Percentiles rank a stretch among this genome's conserved stretches.
These are phyloP conservation scores for Microcebus griseorufus DNA, from an alignment of 2,113 vertebrate genomes.

Conservation along the genomic window DNA sequence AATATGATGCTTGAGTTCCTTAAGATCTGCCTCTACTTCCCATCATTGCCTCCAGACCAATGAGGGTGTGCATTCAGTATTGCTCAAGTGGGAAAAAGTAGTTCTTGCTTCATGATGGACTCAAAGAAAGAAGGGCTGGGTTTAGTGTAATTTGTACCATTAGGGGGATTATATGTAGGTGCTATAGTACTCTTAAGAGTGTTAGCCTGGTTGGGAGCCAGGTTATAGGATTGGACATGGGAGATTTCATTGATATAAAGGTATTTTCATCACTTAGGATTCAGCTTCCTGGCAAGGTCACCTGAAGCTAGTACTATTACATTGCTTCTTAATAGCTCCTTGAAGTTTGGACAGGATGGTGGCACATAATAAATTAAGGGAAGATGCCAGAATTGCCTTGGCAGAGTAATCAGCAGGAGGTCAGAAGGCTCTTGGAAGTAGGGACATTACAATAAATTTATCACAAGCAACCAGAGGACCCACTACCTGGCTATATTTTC, in stretches of 20 bases:
- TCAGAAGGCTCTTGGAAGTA: background rate
- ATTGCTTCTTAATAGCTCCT: background rate
- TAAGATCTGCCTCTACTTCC: background rate
- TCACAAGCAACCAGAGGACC: background rate
- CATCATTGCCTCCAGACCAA: background rate
- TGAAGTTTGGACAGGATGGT: background rate
- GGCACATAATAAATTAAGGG: background rate
- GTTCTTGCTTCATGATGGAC: background rate
- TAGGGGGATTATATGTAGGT: background rate
- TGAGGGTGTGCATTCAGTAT: background rate
- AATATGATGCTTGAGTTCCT: background rate
- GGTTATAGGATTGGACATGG: background rate
- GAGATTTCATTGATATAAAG: background rate
- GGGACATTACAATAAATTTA: background rate
- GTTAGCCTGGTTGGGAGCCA: background rate
- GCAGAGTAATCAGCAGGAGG: background rate
- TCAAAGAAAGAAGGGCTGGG: background rate
- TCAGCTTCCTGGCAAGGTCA: background rate
- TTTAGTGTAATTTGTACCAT: background rate
- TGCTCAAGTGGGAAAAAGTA: background rate
- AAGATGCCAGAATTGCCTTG: background rate
- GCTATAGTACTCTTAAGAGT: background rate
- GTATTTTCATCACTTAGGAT: background rate
- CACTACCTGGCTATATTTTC: background rate
- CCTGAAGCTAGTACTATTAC: background rate